These are phyloP conservation scores for Amiota mariae DNA, from an alignment of 2,888 invertebrate genomes.

Conservation along the genomic window DNA sequence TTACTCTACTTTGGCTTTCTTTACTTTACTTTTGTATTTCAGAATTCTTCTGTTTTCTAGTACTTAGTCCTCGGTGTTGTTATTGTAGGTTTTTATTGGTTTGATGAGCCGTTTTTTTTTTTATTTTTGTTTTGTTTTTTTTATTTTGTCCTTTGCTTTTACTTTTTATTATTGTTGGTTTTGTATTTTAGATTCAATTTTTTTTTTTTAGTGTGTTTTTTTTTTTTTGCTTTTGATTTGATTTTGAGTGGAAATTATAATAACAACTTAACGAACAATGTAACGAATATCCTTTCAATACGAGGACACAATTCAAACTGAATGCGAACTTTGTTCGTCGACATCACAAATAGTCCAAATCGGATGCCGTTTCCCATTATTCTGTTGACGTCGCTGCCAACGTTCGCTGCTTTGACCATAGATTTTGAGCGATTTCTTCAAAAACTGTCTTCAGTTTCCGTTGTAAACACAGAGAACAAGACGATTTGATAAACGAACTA, in stretches of 20 bases:
- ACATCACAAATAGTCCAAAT: constrained; percentile 72
- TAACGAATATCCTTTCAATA: constrained; percentile 75
- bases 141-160: constrained; percentile 32
- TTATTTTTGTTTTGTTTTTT: constrained; percentile 31
- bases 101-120: neutral
- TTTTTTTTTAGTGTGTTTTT: constrained; percentile 39
- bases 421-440: no score
- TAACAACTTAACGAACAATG: constrained; percentile 74
- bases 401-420: constrained; percentile 42
- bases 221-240: constrained; percentile 48
- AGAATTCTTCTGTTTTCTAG: neutral
- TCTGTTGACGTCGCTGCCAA: constrained; percentile 58
- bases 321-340: constrained; percentile 71
- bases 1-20: neutral
- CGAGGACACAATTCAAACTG: constrained; percentile 75
- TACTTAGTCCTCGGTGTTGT: no score
- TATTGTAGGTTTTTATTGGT: no score
- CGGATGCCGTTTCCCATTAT: constrained; percentile 52
- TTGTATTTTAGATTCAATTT: constrained; percentile 32
- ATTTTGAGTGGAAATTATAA: constrained; percentile 68
- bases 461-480: constrained; percentile 41
- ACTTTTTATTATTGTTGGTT: constrained; percentile 3
- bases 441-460: constrained; percentile 42
- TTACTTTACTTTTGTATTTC: neutral
- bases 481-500: constrained; percentile 27